Evolutionary conservation across 2,113 vertebrate genomes (phyloP).

Genomic region (Diphyllodes magnificus): DNA sequence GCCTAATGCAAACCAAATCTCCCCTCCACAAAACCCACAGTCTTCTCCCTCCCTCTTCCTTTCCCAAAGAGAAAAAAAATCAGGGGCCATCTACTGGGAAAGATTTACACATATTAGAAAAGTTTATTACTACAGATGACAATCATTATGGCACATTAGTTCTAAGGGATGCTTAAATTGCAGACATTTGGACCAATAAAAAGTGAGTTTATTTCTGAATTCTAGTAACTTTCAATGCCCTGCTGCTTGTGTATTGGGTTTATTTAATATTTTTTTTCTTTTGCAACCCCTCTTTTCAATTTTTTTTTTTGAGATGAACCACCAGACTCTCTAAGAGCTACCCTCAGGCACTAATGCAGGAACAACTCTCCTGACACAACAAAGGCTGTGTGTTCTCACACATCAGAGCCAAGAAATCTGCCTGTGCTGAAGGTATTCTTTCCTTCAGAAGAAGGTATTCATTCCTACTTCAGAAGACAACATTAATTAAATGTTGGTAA

Average conservation of each 20-base stretch:
- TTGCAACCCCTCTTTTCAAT: background rate
- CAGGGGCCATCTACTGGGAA: background rate
- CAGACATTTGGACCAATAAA: background rate
- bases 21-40: background rate
- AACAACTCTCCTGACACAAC: background rate
- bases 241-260: background rate
- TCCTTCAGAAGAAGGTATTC: background rate
- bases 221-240: background rate
- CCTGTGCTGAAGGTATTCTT: background rate
- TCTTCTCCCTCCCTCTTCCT: background rate
- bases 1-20: slow-evolving; percentile 32
- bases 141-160: background rate
- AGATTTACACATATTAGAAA: background rate
- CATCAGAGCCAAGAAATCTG: background rate
- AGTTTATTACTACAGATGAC: background rate
- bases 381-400: background rate
- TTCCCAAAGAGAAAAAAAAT: background rate
- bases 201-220: background rate
- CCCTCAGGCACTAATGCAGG: background rate
- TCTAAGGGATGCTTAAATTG: background rate
- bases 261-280: background rate
- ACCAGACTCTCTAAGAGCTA: background rate
- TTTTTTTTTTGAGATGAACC: background rate
- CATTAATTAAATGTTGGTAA: slow-evolving; percentile 6
- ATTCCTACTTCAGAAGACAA: background rate